Percentiles rank a stretch among this genome's conserved stretches.
phyloP scores from a whole-genome alignment of 2,113 vertebrate genomes.

The Deroptyus accipitrinus region DNA sequence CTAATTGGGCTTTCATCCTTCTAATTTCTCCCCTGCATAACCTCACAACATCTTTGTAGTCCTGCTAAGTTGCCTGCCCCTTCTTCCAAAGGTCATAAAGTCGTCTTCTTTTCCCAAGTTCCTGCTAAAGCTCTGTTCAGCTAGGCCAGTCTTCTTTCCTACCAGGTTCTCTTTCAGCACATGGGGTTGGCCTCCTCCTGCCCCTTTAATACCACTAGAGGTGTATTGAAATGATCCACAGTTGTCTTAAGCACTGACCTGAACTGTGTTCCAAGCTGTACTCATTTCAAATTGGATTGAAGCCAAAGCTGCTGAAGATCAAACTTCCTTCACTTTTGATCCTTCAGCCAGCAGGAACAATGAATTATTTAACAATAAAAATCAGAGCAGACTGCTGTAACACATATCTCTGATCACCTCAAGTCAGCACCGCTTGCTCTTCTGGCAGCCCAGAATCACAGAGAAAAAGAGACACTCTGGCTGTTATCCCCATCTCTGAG shows the following conservation, averaged over 20 bases:
- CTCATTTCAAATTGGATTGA: background rate
- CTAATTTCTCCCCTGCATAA: background rate
- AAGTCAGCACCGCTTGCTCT: background rate
- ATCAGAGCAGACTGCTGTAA: background rate
- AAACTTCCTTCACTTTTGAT: background rate
- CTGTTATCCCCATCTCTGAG: background rate
- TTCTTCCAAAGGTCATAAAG: background rate
- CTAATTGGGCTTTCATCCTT: background rate
- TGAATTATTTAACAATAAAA: conserved; percentile 40
- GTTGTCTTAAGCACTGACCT: background rate
- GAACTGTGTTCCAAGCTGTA: background rate
- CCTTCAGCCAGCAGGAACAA: background rate
- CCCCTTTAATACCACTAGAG: background rate
- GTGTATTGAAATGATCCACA: background rate
- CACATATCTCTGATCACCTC: background rate
- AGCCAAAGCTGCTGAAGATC: background rate
- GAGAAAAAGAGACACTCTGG: background rate
- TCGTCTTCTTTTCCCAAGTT: background rate
- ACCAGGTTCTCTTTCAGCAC: background rate
- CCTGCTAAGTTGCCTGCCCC: background rate
- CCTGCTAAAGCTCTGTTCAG: background rate
- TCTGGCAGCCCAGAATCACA: background rate
- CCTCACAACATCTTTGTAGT: background rate
- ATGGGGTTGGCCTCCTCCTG: background rate
- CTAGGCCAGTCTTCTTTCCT: background rate